Evolutionary conservation across 2,797 vertebrate species (phyloP), one percentile per base, ranked within the genome.

Genomic region (Carduelis carduelis): DNA sequence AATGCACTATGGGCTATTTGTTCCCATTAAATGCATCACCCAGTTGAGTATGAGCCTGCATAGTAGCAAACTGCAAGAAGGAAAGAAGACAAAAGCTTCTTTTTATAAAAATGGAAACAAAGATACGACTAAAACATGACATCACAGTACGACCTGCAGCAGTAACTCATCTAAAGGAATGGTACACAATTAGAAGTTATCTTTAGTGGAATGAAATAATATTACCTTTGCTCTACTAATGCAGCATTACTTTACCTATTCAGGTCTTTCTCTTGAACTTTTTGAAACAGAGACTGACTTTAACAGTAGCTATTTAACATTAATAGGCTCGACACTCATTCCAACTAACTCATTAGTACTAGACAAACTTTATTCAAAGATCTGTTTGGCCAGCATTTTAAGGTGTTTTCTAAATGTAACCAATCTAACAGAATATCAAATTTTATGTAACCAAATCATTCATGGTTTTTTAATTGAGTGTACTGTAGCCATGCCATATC

Each of bases 281-380:
- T 90, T 71, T 85, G 17, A 41, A 71, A 59, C 75, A 70, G 19
- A 93, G 4, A 32, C 18, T n/a, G 60, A 28, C 78, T 78, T 72
- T 89, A 65, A 76, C 44, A 0, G 85, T 16, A 75, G 12, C 39
- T 55, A 84, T 82, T 95, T 75, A 94, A 95, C 68, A 68, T 65
- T 37, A 89, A 57, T 1, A 75, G 32, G 49, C 30, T 70, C 21
- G 12, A 84, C 22, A 32, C 14, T 74, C 65, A 14, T 75, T 90
- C 39, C 59, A 92, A 82, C 55, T 83, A 87, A 93, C 88, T 87
- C 92, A 61, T 71, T 84, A 94, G 87, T 76, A 86, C 41, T 57
- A 89, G 66, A 76, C 56, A 90, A 88, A 59, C 11, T 92, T 88
- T 89, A 70, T 63, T 80, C 47, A 94, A 90, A 80, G 49, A 89